These are phyloP conservation scores for Pemphigus obesinymphae DNA, from an alignment of 1,140 invertebrate genomes.

Conservation along the genomic window DNA sequence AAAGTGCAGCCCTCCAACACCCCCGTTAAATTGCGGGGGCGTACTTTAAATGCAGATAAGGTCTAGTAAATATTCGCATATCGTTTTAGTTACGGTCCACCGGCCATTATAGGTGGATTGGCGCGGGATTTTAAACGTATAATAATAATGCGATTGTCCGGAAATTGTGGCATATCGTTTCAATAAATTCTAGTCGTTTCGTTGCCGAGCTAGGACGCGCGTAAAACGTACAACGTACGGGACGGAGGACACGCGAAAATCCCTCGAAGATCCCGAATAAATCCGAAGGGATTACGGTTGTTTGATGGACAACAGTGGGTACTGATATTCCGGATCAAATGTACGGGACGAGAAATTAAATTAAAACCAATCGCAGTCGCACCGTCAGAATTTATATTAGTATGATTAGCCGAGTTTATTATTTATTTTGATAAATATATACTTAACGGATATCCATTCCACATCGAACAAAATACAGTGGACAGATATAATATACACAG, in stretches of 20 bases:
- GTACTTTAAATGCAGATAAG: conserved; percentile 9
- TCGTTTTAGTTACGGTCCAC: not conserved
- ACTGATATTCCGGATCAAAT: too few relatives aligned
- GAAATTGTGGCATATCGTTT: not conserved
- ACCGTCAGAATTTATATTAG: too few relatives aligned
- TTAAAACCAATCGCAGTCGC: too few relatives aligned
- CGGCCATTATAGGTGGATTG: conserved; percentile 17
- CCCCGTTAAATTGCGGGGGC: not conserved
- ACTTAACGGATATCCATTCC: too few relatives aligned
- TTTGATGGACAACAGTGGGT: too few relatives aligned
- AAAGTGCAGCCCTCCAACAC: not conserved
- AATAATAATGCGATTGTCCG: not conserved
- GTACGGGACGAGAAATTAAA: too few relatives aligned
- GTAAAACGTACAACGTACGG: not conserved
- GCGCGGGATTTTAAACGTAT: not conserved
- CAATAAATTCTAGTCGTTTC: not conserved
- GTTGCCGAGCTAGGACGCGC: not conserved
- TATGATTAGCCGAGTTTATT: too few relatives aligned
- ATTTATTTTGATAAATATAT: too few relatives aligned
- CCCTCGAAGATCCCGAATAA: not conserved
- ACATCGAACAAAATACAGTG: too few relatives aligned
- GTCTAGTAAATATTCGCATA: not conserved
- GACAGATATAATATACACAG: too few relatives aligned
- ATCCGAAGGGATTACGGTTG: not conserved
- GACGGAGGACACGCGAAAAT: not conserved